Base-by-base conservation (phyloP, 2,888 invertebrate species). In the Macroteleia sp. region DNA sequence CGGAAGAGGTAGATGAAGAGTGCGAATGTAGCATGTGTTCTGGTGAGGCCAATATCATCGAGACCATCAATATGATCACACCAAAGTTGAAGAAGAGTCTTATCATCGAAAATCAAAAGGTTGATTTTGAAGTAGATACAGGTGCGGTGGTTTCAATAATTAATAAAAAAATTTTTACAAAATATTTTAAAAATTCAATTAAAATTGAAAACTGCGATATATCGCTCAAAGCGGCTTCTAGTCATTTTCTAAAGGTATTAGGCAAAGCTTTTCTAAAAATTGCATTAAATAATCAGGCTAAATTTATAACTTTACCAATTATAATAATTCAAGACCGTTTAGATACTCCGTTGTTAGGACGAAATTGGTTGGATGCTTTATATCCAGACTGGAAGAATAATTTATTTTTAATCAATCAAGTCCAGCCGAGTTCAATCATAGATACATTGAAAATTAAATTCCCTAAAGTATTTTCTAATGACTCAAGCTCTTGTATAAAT, bases 281-380 rank as follows among this genome's bases (percentile, higher is more conserved):
- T 14, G 36, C 20, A 12, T 39, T 14, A 25, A n/a, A n/a, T n/a
- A n/a, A n/a, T n/a, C n/a, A n/a, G n/a, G n/a, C n/a, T n/a, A n/a
- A 25, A 6, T 5, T 25, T 25, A 25, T 25, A 25, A 25, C 25
- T 4, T 30, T 44, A 14, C 28, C 52, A 3, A n/a, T 75, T 4
- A 56, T 77, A 12, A 36, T 77, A 32, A 17, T 59, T n/a, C 8
- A 66, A 54, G 30, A 46, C 5, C 3, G 42, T 17, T 22, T 67
- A 19, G 8, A 19, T 2, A 9, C 30, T 17, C 62, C 77, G 19
- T 41, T 77, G 36, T 34, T 78, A 22, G 70, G 78, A 6, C 50
- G 78, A 2, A 25, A 70, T 46, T 74, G 74, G 74, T 46, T 78
- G 19, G 36, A 74, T 30, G 34, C 12, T 28, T 41, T 78, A 10